Evolutionary conservation across 2,888 invertebrate species (phyloP), one percentile per base, ranked within the genome.

Genomic region (Magallana nippona): DNA sequence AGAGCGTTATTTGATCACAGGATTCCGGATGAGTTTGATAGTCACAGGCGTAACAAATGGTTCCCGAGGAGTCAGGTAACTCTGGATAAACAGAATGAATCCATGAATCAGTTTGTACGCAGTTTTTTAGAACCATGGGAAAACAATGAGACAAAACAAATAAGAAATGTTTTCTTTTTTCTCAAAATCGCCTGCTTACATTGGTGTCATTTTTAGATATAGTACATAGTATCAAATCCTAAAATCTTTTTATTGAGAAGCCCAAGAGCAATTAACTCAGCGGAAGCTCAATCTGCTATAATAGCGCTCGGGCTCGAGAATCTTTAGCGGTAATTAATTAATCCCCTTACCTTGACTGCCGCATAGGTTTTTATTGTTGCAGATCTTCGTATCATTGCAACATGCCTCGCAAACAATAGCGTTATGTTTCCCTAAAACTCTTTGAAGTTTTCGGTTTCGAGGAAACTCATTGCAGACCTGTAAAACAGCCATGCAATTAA

Each of bases 351-450:
- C 56, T 57, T 10, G 79, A 57, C 57, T 79, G 5, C 58, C 27
- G 22, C 79, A 79, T 10, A 79, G 27, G 2, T 22, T 57, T n/a
- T 10, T 22, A 0, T 11, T 22, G 22, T 79, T 79, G 22, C 79
- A 79, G 19, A 79, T 15, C 57, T 19, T 27, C 13, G 79, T 79
- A 13, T 57, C 13, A 57, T 79, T 79, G n/a, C 79, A 79, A 19
- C 79, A 79, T 1, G 56, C 27, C 22, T 79, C 79, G 57, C 79
- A 79, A 3, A 57, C 57, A 2, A 79, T 19, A 10, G 79, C 1
- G 2, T 22, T 27, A 15, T 71, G 27, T 15, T 2, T 22, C 13
- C 71, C 32, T 19, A 27, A 22, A 27, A 71, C 71, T 27, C 27
- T 27, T 11, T 11, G 15, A 27, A 22, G 22, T 15, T 71, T 32